A percentile compares a stretch with the other conserved stretches of the same genome.
These are phyloP conservation scores for Pemphredon lugubris DNA, from an alignment of 2,888 invertebrate genomes.

Conservation along the genomic window DNA sequence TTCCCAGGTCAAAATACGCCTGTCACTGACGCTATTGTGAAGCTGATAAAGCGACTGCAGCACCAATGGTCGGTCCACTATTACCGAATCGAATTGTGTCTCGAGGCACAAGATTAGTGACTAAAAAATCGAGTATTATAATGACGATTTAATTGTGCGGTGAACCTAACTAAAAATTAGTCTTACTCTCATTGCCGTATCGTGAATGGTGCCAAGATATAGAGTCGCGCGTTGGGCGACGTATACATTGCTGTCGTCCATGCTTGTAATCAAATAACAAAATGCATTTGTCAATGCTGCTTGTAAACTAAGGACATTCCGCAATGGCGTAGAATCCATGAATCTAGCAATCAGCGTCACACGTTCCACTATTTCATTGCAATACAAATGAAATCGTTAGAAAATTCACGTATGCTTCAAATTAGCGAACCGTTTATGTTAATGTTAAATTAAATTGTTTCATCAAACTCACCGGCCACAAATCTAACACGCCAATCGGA, in stretches of 20 bases:
- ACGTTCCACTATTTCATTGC: slow-evolving; percentile 87
- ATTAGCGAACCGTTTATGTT: not conserved
- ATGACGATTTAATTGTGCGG: too few relatives aligned
- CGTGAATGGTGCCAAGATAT: slow-evolving; percentile 96
- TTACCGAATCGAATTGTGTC: slow-evolving; percentile 98
- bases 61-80: slow-evolving; percentile 97
- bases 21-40: slow-evolving; percentile 94
- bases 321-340: slow-evolving; percentile 94
- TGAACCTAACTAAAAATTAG: too few relatives aligned
- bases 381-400: not conserved
- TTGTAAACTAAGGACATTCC: slow-evolving; percentile 92
- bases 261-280: slow-evolving; percentile 96
- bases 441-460: not conserved
- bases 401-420: not conserved
- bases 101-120: slow-evolving; percentile 96
- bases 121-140: slow-evolving; percentile 79
- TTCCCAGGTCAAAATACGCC: slow-evolving; percentile 96
- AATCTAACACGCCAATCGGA: slow-evolving; percentile 94
- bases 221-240: slow-evolving; percentile 97
- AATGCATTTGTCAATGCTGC: slow-evolving; percentile 97
- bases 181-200: slow-evolving; percentile 91
- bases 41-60: slow-evolving; percentile 97
- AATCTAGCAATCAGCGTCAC: slow-evolving; percentile 96
- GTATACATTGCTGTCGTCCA: slow-evolving; percentile 97
- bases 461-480: slow-evolving; percentile 86